A percentile compares a stretch with the other conserved stretches of the same genome.
Evolutionary conservation across 2,888 invertebrate genomes (phyloP).

Genomic region (Tholera decimalis): DNA sequence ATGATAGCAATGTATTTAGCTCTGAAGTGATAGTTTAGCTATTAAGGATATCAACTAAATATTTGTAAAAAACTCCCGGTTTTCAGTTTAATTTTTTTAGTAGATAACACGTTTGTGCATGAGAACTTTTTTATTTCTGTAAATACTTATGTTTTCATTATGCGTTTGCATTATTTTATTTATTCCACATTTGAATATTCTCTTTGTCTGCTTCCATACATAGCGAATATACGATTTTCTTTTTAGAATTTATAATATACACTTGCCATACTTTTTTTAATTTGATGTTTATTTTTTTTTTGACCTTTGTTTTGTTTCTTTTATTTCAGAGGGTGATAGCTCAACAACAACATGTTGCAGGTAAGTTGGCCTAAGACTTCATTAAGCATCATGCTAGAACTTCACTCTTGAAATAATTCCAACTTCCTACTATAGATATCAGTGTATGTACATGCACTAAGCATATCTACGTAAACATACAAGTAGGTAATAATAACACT

Average conservation of each 20-base stretch:
- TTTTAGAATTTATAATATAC: neutral
- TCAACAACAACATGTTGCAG: constrained; percentile 92
- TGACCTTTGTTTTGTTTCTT: constrained; percentile 72
- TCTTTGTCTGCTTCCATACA: neutral
- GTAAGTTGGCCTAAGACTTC: constrained; percentile 82
- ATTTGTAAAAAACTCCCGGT: neutral
- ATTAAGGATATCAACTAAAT: neutral
- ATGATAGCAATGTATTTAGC: neutral
- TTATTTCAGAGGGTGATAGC: constrained; percentile 93
- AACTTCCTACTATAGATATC: neutral
- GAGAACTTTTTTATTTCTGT: neutral
- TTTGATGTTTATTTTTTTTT: constrained; percentile 53
- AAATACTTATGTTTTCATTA: neutral
- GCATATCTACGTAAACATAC: no score
- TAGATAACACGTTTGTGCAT: no score
- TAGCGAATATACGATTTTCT: neutral
- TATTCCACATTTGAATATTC: neutral
- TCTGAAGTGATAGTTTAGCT: neutral
- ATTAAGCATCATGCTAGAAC: neutral
- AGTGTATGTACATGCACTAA: no score
- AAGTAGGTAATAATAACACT: no score
- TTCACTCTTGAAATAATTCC: neutral
- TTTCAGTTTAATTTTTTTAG: neutral
- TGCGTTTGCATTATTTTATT: neutral
- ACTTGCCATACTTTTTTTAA: constrained; percentile 20